phyloP scores from a whole-genome alignment of 2,888 invertebrate genomes.

The Pseudococcus longispinus region DNA sequence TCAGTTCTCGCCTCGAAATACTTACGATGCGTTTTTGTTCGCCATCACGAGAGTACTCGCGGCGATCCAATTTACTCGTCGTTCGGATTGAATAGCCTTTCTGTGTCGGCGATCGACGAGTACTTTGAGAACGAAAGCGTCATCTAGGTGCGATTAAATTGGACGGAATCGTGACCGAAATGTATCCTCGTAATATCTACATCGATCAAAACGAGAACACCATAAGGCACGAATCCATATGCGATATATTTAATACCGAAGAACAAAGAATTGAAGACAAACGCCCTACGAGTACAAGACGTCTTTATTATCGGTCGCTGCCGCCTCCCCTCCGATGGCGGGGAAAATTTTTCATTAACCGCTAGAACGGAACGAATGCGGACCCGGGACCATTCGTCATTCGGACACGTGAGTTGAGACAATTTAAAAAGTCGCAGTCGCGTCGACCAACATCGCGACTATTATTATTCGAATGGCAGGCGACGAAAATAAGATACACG shows the following conservation, averaged over 20 bases:
- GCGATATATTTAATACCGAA: background rate
- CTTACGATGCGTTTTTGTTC: too few relatives aligned
- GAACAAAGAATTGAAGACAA: background rate
- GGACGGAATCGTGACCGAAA: too few relatives aligned
- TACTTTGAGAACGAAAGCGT: too few relatives aligned
- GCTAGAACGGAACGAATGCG: constrained; percentile 47
- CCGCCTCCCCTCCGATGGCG: background rate
- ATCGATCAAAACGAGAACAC: too few relatives aligned
- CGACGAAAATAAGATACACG: background rate
- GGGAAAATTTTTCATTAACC: constrained; percentile 42
- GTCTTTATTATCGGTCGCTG: background rate
- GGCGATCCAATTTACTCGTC: too few relatives aligned
- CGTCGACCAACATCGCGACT: too few relatives aligned
- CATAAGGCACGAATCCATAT: background rate
- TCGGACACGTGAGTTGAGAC: constrained; percentile 27
- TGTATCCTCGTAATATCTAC: too few relatives aligned
- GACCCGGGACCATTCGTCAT: constrained; percentile 49
- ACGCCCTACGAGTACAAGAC: background rate
- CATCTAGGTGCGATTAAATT: too few relatives aligned
- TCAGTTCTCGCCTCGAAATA: background rate
- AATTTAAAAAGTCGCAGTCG: background rate
- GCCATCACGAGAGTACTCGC: too few relatives aligned
- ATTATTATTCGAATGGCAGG: background rate
- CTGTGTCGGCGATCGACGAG: too few relatives aligned
- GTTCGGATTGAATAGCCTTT: too few relatives aligned